A percentile compares a stretch with the other conserved stretches of the same genome.
These are phyloP conservation scores for Phaethon lepturus DNA, from an alignment of 2,113 vertebrate genomes.

Conservation along the genomic window DNA sequence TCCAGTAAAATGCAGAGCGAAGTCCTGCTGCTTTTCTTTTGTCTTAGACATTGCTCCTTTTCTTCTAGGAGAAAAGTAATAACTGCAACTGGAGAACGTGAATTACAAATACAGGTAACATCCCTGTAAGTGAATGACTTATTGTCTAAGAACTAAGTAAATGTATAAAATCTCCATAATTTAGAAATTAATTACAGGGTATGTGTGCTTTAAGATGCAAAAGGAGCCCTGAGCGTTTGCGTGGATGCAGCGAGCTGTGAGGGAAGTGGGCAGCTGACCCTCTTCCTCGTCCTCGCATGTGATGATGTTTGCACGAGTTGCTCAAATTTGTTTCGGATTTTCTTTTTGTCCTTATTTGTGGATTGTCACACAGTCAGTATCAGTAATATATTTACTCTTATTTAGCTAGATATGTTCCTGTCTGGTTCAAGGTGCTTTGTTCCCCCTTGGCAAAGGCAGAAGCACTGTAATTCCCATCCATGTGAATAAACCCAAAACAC, in stretches of 20 bases:
- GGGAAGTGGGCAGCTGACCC: background rate
- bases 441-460: constrained; percentile 65
- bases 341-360: background rate
- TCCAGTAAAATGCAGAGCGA: constrained; percentile 15
- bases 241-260: background rate
- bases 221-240: background rate
- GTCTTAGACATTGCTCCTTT: constrained; percentile 25
- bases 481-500: constrained; percentile 62
- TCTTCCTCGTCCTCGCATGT: background rate
- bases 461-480: constrained; percentile 24
- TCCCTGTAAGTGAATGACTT: constrained; percentile 27
- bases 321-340: constrained; percentile 2
- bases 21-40: constrained; percentile 30
- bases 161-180: background rate
- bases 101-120: background rate
- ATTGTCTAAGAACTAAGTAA: background rate
- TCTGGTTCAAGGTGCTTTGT: constrained; percentile 67
- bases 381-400: background rate
- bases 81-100: background rate
- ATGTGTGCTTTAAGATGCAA: background rate
- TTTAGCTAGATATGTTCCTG: constrained; percentile 28
- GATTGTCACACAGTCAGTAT: background rate
- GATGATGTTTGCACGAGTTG: background rate
- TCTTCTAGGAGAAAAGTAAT: constrained; percentile 3
- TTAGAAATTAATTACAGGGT: constrained; percentile 18